Conservation (phyloP, 2,888 invertebrate species). For the Podotricha telesiphe region DNA sequence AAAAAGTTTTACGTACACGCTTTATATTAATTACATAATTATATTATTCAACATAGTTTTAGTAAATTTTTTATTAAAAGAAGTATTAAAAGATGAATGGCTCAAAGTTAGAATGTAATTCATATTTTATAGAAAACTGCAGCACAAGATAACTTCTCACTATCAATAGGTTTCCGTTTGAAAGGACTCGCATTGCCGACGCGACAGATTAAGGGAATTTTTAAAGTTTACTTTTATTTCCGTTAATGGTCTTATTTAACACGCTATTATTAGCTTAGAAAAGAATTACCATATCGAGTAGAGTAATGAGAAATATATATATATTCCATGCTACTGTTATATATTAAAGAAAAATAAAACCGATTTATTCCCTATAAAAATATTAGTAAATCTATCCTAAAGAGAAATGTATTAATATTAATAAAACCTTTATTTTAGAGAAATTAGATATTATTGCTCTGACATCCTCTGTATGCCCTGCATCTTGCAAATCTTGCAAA, state of each 20-base stretch:
- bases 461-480: too few relatives aligned
- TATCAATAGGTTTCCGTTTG: conserved; percentile 30
- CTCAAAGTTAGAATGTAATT: conserved; percentile 4
- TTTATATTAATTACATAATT: not conserved
- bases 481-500: too few relatives aligned
- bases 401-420: too few relatives aligned
- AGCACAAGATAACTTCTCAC: conserved; percentile 21
- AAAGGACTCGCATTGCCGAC: conserved; percentile 20
- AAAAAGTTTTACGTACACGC: too few relatives aligned
- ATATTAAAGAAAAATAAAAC: too few relatives aligned
- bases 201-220: not conserved
- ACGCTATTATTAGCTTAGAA: not conserved
- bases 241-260: conserved; percentile 1
- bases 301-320: too few relatives aligned
- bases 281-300: too few relatives aligned
- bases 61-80: not conserved
- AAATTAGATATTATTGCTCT: too few relatives aligned
- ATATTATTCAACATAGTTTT: not conserved
- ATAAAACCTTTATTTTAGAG: too few relatives aligned
- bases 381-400: too few relatives aligned
- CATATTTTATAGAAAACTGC: conserved; percentile 17
- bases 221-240: conserved; percentile 24
- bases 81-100: not conserved
- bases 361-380: too few relatives aligned
- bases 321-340: too few relatives aligned